Evolutionary conservation across 2,888 invertebrate species (phyloP), one percentile per base, ranked within the genome.

Genomic region (Ophioninae sp.): DNA sequence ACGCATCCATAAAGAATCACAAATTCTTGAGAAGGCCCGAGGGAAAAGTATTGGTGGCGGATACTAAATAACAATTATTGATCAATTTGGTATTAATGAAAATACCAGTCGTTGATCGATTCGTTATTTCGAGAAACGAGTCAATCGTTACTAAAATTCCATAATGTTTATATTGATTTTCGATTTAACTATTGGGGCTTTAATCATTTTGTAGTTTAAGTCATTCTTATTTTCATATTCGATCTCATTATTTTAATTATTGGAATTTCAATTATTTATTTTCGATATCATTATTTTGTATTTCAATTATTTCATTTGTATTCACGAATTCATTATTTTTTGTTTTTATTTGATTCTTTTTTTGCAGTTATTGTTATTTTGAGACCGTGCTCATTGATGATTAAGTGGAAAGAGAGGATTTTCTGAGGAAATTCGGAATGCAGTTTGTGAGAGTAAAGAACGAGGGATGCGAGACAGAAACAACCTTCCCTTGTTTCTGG

Each of bases 401-500:
- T 17, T 17, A 17, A 17, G 5, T 17, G 51, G 17, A 13, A 51
- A 13, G 17, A 3, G 1, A 17, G 17, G 0, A 17, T 44, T 5
- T 51, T n/a, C 37, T 17, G 30, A 20, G 69, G 9, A 71, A 71
- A n/a, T 30, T 20, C 20, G 37, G n/a, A 9, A 10, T 30, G 7
- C n/a, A 20, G 37, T 56, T 8, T 8, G 10, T n/a, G 37, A 6
- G 56, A 20, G 23, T 10, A 71, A 71, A 37, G 30, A 71, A 10
- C 30, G 56, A 71, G 51, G 10, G 51, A 51, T 17, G 51, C 44
- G 13, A 44, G 13, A 44, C 10, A 13, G 9, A 6, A 51, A 51
- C 13, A 51, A 13, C 58, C 69, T 71, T 59, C 20, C 64, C 71
- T 74, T 79, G 75, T 79, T 67, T 65, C 81, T 75, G 75, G 67